Evolutionary conservation across 2,888 invertebrate genomes (phyloP).

Genomic region (Calliphora vomitoria): DNA sequence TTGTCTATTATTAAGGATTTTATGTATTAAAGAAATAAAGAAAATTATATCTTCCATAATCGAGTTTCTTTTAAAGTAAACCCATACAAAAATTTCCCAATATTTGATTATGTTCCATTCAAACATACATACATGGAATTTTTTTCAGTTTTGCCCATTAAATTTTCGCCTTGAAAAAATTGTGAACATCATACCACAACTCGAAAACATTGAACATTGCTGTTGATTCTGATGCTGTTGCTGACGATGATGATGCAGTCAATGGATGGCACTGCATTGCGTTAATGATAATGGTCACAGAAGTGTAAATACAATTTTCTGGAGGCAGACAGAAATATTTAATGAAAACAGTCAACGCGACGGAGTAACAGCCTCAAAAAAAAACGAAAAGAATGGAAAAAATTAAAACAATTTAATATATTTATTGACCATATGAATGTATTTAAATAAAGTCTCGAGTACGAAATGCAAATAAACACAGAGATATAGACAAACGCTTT

Average conservation of each 20-base stretch:
- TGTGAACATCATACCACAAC: neutral
- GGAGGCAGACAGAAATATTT: conserved; percentile 52
- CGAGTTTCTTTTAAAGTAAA: no score
- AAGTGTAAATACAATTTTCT: conserved; percentile 67
- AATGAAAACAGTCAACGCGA: conserved; percentile 25
- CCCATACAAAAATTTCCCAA: no score
- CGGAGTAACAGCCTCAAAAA: neutral
- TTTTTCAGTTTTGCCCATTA: neutral
- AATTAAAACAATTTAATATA: conserved; percentile 57
- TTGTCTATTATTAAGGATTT: no score
- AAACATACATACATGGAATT: no score
- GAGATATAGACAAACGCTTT: conserved; percentile 8
- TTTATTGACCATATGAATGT: conserved; percentile 71
- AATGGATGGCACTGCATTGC: conserved; percentile 24
- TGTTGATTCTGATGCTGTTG: no score
- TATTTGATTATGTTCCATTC: no score
- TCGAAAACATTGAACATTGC: neutral
- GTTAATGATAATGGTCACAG: conserved; percentile 58
- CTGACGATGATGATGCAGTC: neutral
- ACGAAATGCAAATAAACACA: conserved; percentile 55
- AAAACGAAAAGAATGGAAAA: conserved; percentile 3
- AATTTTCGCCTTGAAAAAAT: conserved; percentile 9
- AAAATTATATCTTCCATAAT: no score
- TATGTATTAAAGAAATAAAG: neutral
- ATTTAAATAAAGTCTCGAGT: conserved; percentile 74